Evolutionary conservation across 2,888 invertebrate species (phyloP).

Genomic region (Zygothrica quintamaculata): DNA sequence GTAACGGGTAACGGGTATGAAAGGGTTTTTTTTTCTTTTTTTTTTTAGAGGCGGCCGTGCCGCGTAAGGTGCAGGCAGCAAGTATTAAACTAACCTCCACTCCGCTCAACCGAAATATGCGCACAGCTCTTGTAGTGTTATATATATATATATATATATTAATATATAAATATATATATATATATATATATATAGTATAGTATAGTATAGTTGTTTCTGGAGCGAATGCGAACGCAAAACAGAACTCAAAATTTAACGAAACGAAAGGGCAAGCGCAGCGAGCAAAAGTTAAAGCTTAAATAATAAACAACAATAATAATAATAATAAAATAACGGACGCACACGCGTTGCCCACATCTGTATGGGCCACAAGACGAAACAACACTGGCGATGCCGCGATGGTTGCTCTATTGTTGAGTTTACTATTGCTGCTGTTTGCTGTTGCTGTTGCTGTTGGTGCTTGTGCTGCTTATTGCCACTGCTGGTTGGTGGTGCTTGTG

Average conservation of each 20-base stretch:
- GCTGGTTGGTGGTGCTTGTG: slow-evolving; percentile 16
- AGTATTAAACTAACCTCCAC: slow-evolving; percentile 54
- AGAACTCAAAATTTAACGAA: slow-evolving; percentile 54
- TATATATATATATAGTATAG: neutral
- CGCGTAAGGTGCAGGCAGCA: slow-evolving; percentile 47
- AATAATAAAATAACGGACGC: slow-evolving; percentile 71
- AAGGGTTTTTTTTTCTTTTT: neutral
- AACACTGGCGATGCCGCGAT: slow-evolving; percentile 67
- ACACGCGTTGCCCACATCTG: slow-evolving; percentile 79
- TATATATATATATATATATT: too few species aligned
- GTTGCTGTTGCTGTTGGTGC: slow-evolving; percentile 15
- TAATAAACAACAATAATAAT: slow-evolving; percentile 71
- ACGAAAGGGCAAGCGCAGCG: slow-evolving; percentile 71
- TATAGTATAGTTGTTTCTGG: slow-evolving; percentile 39
- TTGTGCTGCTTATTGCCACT: slow-evolving; percentile 10
- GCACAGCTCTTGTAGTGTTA: slow-evolving; percentile 43
- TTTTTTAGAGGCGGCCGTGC: slow-evolving; percentile 20
- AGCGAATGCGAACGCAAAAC: slow-evolving; percentile 43
- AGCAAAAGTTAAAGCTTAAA: slow-evolving; percentile 74
- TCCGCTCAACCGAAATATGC: slow-evolving; percentile 49
- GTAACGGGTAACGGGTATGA: too few species aligned
- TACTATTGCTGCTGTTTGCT: slow-evolving; percentile 10
- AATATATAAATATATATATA: too few species aligned
- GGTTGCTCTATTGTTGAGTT: slow-evolving; percentile 55
- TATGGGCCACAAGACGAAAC: slow-evolving; percentile 74